phyloP scores from a whole-genome alignment of 1,140 invertebrate species.

The Cydia fagiglandana region DNA sequence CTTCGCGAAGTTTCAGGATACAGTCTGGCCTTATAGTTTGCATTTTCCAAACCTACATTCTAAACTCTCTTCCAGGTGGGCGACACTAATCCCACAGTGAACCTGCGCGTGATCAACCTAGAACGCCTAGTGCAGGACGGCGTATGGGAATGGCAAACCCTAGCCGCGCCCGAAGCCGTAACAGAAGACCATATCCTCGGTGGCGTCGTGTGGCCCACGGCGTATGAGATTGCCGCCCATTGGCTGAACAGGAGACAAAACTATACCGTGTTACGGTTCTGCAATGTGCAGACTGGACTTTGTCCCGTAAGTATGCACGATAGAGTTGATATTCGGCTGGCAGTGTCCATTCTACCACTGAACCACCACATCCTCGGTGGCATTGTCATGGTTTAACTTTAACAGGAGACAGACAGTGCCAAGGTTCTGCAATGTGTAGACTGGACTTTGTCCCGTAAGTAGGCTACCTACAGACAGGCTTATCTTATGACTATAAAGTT shows the following conservation, averaged over 20 bases:
- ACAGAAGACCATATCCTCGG: conserved; percentile 79
- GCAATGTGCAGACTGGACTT: conserved; percentile 52
- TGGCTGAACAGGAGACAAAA: conserved; percentile 96
- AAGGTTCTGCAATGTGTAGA: conserved; percentile 64
- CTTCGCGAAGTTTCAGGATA: no score
- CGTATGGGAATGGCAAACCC: conserved; percentile 43
- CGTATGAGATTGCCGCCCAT: conserved; percentile 84
- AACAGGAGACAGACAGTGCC: conserved; percentile 87
- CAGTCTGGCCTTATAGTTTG: not conserved
- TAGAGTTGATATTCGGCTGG: not conserved
- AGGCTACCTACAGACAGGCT: no score
- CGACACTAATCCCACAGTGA: conserved; percentile 68
- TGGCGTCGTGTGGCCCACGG: conserved; percentile 88
- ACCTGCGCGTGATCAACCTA: conserved; percentile 66
- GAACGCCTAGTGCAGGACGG: conserved; percentile 41
- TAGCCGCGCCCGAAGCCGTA: conserved; percentile 74
- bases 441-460: conserved; percentile 49
- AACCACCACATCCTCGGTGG: conserved; percentile 82
- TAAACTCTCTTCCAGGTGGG: conserved; percentile 58
- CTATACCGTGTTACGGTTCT: conserved; percentile 70
- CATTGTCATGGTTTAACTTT: conserved; percentile 91
- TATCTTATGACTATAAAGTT: no score
- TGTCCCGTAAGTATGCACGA: conserved; percentile 49
- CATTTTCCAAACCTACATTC: not conserved
- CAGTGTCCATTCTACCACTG: conserved; percentile 43